Evolutionary conservation across 2,113 vertebrate genomes (phyloP).

Genomic region (Galemys pyrenaicus): DNA sequence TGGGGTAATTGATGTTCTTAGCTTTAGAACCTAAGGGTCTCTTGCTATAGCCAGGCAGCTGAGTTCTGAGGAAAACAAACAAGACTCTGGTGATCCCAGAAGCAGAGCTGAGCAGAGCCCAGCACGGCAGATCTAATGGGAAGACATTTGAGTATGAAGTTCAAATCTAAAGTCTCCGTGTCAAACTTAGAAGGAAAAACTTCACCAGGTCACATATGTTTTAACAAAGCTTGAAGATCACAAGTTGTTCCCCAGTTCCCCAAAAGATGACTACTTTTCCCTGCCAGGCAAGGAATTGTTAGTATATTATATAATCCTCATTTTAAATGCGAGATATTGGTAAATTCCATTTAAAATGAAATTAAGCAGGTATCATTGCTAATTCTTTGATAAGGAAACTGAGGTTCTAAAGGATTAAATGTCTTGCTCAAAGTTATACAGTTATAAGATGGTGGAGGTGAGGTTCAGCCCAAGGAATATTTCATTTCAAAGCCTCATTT

Average conservation of each 20-base stretch:
- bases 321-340: background rate
- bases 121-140: background rate
- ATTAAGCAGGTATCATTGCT: background rate
- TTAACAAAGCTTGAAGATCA: background rate
- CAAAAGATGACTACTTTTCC: background rate
- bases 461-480: background rate
- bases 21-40: background rate
- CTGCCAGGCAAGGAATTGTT: background rate
- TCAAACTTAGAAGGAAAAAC: slow-evolving; percentile 4
- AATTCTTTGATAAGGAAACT: slow-evolving; percentile 9
- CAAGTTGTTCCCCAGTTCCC: background rate
- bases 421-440: background rate
- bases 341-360: background rate
- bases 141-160: background rate
- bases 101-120: background rate
- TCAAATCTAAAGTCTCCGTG: background rate
- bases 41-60: background rate
- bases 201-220: background rate
- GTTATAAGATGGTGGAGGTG: background rate
- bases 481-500: background rate
- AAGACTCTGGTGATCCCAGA: background rate
- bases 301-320: background rate
- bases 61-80: slow-evolving; percentile 33
- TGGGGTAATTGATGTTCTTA: background rate
- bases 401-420: background rate